A percentile compares a stretch with the other conserved stretches of the same genome.
Conservation (phyloP, 2,797 vertebrate species). For the Triplophysa yarkandensis region DNA sequence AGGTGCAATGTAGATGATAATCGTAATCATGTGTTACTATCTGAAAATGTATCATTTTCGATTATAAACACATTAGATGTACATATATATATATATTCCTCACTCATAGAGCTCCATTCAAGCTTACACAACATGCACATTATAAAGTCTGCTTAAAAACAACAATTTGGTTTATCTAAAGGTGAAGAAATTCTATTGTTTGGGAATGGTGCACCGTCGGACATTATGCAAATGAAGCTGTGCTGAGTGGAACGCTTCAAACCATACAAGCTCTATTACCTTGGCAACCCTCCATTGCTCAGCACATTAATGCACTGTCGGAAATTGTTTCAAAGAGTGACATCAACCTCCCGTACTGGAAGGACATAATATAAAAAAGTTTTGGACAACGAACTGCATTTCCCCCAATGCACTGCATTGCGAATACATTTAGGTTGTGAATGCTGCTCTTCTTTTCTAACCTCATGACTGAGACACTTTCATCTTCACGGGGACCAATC, state of each 20-base stretch:
- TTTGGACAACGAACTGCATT: constrained; percentile 59
- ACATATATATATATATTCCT: constrained; percentile 51
- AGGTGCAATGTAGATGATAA: constrained; percentile 80
- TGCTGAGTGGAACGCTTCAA: constrained; percentile 53
- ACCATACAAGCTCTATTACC: constrained; percentile 53
- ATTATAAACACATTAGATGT: constrained; percentile 42
- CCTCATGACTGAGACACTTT: constrained; percentile 76
- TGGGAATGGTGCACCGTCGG: constrained; percentile 50
- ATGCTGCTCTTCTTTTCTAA: constrained; percentile 69
- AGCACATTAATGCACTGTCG: constrained; percentile 52
- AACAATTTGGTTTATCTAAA: constrained; percentile 32
- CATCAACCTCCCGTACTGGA: constrained; percentile 29
- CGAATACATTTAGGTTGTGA: constrained; percentile 74
- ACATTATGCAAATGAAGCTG: constrained; percentile 61
- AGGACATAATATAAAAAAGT: constrained; percentile 17
- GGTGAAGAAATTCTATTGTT: constrained; percentile 37
- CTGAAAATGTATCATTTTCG: constrained; percentile 50
- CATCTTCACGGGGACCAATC: constrained; percentile 68
- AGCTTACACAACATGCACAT: constrained; percentile 40
- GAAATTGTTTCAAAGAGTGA: constrained; percentile 37
- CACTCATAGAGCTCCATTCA: constrained; percentile 25
- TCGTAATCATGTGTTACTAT: constrained; percentile 58
- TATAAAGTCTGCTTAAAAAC: constrained; percentile 31
- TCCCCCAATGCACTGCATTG: constrained; percentile 78
- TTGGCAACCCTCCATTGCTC: constrained; percentile 59